Conservation (phyloP, 2,888 invertebrate species). For the Podotricha telesiphe region DNA sequence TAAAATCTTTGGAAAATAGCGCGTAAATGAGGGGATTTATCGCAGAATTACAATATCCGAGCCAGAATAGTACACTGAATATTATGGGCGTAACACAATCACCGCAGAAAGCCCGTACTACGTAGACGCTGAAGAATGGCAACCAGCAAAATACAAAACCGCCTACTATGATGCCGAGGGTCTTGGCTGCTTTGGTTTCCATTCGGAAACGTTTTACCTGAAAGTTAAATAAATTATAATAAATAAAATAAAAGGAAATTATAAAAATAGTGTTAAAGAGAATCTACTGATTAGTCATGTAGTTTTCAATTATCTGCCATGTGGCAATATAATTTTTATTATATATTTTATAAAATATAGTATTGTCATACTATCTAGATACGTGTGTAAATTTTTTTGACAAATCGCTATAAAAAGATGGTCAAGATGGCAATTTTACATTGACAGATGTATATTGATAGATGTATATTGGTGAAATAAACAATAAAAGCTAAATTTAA, state of each 20-base stretch:
- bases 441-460: too few relatives aligned
- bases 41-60: slow-evolving; percentile 98
- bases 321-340: too few relatives aligned
- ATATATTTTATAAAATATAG: too few relatives aligned
- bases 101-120: slow-evolving; percentile 93
- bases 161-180: slow-evolving; percentile 97
- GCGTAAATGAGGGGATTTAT: slow-evolving; percentile 98
- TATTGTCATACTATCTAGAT: too few relatives aligned
- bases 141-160: slow-evolving; percentile 98
- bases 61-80: slow-evolving; percentile 97
- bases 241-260: too few relatives aligned
- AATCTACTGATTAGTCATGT: not conserved
- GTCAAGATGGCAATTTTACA: too few relatives aligned
- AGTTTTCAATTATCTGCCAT: too few relatives aligned
- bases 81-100: slow-evolving; percentile 92
- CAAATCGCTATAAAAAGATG: too few relatives aligned
- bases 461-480: too few relatives aligned
- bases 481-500: not conserved
- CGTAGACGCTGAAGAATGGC: slow-evolving; percentile 97
- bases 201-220: slow-evolving; percentile 95
- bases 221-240: not conserved
- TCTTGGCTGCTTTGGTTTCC: slow-evolving; percentile 99
- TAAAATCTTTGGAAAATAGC: slow-evolving; percentile 95
- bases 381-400: too few relatives aligned
- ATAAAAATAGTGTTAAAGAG: too few relatives aligned